Evolutionary conservation across 2,797 vertebrate species (phyloP).

Genomic region (Sciaenops ocellatus): DNA sequence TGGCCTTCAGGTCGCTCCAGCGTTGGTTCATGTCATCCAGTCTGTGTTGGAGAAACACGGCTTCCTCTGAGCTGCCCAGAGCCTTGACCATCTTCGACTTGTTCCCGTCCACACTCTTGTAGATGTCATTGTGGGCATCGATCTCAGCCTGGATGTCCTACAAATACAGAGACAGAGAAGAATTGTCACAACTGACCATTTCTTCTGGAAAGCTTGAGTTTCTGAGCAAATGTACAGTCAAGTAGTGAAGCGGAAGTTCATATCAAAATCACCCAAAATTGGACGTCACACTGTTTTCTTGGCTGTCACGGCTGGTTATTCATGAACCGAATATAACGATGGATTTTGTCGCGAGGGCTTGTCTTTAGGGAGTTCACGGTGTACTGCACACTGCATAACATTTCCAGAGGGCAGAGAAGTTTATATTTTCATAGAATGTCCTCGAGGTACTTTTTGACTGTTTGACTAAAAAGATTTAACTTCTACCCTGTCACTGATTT

Average conservation of each 20-base stretch:
- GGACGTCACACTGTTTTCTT: constrained; percentile 24
- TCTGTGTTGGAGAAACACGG: constrained; percentile 93
- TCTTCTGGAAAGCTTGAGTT: neutral
- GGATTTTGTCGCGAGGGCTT: constrained; percentile 36
- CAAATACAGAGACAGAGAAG: constrained; percentile 46
- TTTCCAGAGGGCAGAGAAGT: constrained; percentile 56
- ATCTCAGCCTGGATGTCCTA: constrained; percentile 99
- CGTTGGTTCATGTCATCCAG: constrained; percentile 99
- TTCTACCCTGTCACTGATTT: constrained; percentile 42
- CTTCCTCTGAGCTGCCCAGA: constrained; percentile 95
- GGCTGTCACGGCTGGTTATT: constrained; percentile 42
- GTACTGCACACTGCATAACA: constrained; percentile 20
- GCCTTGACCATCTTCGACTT: constrained; percentile 97
- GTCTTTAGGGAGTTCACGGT: constrained; percentile 41
- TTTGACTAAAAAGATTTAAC: constrained; percentile 33
- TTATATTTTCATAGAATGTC: constrained; percentile 48
- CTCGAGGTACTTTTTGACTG: constrained; percentile 41
- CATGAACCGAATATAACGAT: constrained; percentile 25
- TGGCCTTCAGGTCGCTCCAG: constrained; percentile 95
- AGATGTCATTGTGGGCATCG: constrained; percentile 99
- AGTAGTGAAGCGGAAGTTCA: constrained; percentile 23
- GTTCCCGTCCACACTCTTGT: constrained; percentile 96
- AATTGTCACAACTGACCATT: neutral
- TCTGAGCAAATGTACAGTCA: constrained; percentile 13
- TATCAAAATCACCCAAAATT: constrained; percentile 27